A percentile compares a stretch with the other conserved stretches of the same genome.
Conservation (phyloP, 1,140 invertebrate species). For the Pantala flavescens region DNA sequence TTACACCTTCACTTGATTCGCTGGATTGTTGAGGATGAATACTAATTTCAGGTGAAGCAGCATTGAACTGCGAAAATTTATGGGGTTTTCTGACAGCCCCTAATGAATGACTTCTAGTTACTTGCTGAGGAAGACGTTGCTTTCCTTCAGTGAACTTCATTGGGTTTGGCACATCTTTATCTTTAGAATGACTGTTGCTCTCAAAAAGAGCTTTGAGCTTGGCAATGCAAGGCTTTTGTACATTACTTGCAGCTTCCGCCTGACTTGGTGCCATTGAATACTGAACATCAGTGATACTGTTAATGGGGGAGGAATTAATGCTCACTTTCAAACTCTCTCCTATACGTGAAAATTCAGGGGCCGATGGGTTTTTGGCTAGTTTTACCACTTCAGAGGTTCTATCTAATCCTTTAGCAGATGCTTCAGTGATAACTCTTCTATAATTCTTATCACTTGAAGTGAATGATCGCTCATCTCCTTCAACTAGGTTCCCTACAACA, state of each 20-base stretch:
- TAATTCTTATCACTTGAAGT: no score
- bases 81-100: slow-evolving; percentile 21
- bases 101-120: slow-evolving; percentile 25
- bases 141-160: slow-evolving; percentile 13
- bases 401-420: no score
- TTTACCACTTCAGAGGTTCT: no score
- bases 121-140: slow-evolving; percentile 14
- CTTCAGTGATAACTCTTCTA: no score
- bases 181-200: slow-evolving; percentile 22
- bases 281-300: not conserved
- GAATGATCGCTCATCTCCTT: no score
- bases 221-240: slow-evolving; percentile 36
- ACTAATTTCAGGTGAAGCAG: no score
- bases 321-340: slow-evolving; percentile 13
- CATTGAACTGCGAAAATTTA: no score
- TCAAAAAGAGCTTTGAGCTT: slow-evolving; percentile 41
- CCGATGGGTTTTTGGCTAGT: no score
- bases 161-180: slow-evolving; percentile 20
- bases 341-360: no score
- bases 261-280: slow-evolving; percentile 16
- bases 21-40: no score
- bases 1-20: no score
- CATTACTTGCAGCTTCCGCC: slow-evolving; percentile 16
- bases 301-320: slow-evolving; percentile 11
- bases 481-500: no score